phyloP scores from a whole-genome alignment of 2,113 vertebrate species.

The Rhabdomys dilectus region DNA sequence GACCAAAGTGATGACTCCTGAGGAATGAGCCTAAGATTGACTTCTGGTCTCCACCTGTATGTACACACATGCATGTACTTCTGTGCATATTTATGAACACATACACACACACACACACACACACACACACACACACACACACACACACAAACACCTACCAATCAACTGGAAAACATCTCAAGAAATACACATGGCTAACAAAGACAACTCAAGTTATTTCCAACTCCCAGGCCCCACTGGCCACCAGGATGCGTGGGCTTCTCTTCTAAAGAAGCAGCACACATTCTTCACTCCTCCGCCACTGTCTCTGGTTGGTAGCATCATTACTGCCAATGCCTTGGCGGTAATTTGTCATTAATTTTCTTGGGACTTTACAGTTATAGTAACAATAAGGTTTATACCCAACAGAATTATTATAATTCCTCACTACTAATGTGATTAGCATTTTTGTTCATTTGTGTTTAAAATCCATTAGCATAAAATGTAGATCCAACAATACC shows the following conservation, averaged over 20 bases:
- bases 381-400: slow-evolving; percentile 62
- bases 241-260: neutral
- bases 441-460: slow-evolving; percentile 73
- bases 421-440: slow-evolving; percentile 64
- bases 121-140: neutral
- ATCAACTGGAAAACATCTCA: neutral
- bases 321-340: neutral
- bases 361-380: slow-evolving; percentile 50
- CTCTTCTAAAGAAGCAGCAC: neutral
- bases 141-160: neutral
- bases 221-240: neutral
- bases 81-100: neutral
- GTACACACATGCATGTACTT: neutral
- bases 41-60: neutral
- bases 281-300: neutral
- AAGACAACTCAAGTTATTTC: neutral
- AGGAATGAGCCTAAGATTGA: neutral
- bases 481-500: slow-evolving; percentile 64
- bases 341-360: slow-evolving; percentile 50
- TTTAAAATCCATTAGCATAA: slow-evolving; percentile 71
- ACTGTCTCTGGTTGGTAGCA: neutral
- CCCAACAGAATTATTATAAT: slow-evolving; percentile 54
- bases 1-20: neutral
- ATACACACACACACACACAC: neutral
- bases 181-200: neutral